Evolutionary conservation across 2,888 invertebrate species (phyloP).

Genomic region (Brassicogethes aeneus): DNA sequence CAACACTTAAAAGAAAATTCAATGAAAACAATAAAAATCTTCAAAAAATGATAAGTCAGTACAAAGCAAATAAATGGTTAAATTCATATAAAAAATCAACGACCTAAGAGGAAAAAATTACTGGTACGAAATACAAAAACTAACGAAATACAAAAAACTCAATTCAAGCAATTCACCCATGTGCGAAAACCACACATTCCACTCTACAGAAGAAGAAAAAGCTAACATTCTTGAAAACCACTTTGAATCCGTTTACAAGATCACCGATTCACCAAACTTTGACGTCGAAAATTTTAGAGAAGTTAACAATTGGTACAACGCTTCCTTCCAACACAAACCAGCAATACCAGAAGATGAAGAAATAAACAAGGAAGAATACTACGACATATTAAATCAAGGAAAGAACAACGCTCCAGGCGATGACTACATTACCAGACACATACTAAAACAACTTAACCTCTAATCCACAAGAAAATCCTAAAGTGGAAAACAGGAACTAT

Average conservation of each 20-base stretch:
- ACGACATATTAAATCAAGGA: not conserved
- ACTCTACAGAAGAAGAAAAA: not conserved
- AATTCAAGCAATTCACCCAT: not conserved
- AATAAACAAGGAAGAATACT: not conserved
- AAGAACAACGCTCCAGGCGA: not conserved
- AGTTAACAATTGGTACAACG: not conserved
- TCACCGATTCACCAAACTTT: not conserved
- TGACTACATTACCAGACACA: not conserved
- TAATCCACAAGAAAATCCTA: not conserved
- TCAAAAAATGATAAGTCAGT: conserved; percentile 5
- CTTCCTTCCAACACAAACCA: not conserved
- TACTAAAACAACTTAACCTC: not conserved
- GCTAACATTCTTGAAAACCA: not conserved
- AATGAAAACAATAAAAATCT: conserved; percentile 5
- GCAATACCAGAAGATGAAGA: not conserved
- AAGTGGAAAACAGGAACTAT: not conserved
- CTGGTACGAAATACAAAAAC: not conserved
- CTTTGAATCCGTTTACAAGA: not conserved
- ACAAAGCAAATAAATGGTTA: conserved; percentile 4
- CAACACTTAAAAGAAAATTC: not conserved
- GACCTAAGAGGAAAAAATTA: not conserved
- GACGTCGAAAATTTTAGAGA: not conserved
- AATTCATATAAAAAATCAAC: conserved; percentile 3
- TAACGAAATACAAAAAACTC: not conserved
- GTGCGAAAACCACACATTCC: not conserved